phyloP scores from a whole-genome alignment of 2,888 invertebrate species.

The Sinelater perroti region DNA sequence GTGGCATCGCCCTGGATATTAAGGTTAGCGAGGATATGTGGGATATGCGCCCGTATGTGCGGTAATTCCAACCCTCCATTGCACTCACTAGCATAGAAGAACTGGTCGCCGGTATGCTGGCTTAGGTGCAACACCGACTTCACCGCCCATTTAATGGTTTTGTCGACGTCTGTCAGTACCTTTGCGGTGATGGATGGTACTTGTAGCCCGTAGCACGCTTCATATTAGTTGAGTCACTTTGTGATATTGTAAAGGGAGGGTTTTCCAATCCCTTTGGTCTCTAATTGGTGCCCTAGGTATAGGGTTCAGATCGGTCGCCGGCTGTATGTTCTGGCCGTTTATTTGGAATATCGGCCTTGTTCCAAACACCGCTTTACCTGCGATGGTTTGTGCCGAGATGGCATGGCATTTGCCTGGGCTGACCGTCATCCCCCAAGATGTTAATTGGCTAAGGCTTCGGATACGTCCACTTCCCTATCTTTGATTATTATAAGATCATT shows the following conservation, averaged over 20 bases:
- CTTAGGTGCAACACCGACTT: conserved; percentile 48
- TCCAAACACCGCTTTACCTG: conserved; percentile 41
- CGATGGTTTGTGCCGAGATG: conserved; percentile 46
- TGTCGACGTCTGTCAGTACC: no score
- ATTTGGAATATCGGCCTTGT: conserved; percentile 51
- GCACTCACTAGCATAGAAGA: conserved; percentile 29
- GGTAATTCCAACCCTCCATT: conserved; percentile 47
- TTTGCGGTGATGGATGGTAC: no score
- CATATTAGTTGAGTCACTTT: no score
- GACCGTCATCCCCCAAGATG: conserved; percentile 45
- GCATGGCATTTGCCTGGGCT: conserved; percentile 53
- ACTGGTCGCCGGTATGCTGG: conserved; percentile 41
- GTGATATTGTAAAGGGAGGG: no score
- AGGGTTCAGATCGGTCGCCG: no score
- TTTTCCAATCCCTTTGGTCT: no score
- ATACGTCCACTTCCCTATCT: conserved; percentile 47
- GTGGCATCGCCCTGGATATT: no score
- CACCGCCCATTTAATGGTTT: conserved; percentile 42
- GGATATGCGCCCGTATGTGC: conserved; percentile 39
- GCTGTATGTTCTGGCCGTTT: no score
- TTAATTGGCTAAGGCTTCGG: conserved; percentile 58
- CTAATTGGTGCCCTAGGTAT: no score
- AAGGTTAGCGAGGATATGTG: no score
- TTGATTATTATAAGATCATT: conserved; percentile 41
- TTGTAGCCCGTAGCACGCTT: no score